A percentile compares a stretch with the other conserved stretches of the same genome.
phyloP scores from a whole-genome alignment of 2,888 invertebrate species.

The Troides aeacus region DNA sequence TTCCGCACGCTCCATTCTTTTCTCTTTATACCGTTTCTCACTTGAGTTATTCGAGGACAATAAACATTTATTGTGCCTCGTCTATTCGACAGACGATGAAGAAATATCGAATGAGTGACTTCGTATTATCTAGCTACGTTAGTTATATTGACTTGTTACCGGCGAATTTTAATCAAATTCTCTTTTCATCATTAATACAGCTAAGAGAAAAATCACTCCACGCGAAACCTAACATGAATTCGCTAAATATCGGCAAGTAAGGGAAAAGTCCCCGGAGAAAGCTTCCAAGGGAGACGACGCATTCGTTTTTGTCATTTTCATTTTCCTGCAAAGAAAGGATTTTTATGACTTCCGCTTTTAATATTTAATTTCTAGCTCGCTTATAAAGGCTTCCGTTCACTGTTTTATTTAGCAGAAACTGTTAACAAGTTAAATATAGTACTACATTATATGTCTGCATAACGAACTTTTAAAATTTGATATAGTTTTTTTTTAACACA shows the following conservation, averaged over 20 bases:
- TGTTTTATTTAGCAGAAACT: constrained; percentile 22
- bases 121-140: constrained; percentile 54
- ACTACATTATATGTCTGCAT: neutral
- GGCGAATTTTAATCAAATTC: neutral
- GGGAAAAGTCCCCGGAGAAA: constrained; percentile 47
- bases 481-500: neutral
- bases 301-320: constrained; percentile 62
- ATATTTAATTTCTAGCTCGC: constrained; percentile 50
- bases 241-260: constrained; percentile 57
- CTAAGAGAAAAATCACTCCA: constrained; percentile 54
- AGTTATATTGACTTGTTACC: neutral
- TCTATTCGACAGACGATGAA: constrained; percentile 76
- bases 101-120: constrained; percentile 60
- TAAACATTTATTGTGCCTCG: constrained; percentile 77
- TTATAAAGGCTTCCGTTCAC: constrained; percentile 30
- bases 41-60: constrained; percentile 78
- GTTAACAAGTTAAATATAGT: constrained; percentile 10
- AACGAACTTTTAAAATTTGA: constrained; percentile 3
- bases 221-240: constrained; percentile 55
- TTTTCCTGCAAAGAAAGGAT: constrained; percentile 60
- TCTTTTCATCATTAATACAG: neutral
- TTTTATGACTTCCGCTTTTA: constrained; percentile 62
- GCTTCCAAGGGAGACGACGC: constrained; percentile 52
- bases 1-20: constrained; percentile 73
- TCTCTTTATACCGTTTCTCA: constrained; percentile 77